phyloP scores from a whole-genome alignment of 2,888 invertebrate species.

The Trachelus troglodyta region DNA sequence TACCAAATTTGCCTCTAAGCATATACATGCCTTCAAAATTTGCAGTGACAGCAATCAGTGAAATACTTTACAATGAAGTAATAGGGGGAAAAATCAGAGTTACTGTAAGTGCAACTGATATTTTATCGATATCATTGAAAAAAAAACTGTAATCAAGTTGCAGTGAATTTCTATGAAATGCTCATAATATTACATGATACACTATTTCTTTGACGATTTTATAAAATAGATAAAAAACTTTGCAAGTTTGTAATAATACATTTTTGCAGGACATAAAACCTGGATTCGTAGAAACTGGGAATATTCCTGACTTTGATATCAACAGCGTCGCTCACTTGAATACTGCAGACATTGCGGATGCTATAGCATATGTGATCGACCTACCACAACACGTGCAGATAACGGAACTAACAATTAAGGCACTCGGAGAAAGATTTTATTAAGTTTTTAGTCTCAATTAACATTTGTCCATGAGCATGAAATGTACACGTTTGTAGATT shows the following conservation, averaged over 20 bases:
- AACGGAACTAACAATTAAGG: slow-evolving; percentile 39
- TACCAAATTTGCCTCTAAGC: slow-evolving; percentile 57
- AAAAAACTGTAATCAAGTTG: too few species aligned
- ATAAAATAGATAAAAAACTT: neutral
- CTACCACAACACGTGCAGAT: slow-evolving; percentile 58
- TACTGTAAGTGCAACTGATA: slow-evolving; percentile 33
- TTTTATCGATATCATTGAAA: neutral
- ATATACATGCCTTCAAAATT: slow-evolving; percentile 72
- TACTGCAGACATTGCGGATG: slow-evolving; percentile 63
- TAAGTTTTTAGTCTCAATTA: too few species aligned
- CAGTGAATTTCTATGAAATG: too few species aligned
- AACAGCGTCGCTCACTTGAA: slow-evolving; percentile 34
- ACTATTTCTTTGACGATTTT: slow-evolving; percentile 7
- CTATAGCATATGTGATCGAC: slow-evolving; percentile 59
- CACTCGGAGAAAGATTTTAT: slow-evolving; percentile 30
- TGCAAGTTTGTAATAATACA: neutral
- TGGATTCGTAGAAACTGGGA: slow-evolving; percentile 71
- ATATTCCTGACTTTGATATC: slow-evolving; percentile 39
- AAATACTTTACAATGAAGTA: slow-evolving; percentile 71
- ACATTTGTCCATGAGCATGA: too few species aligned
- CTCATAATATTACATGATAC: neutral
- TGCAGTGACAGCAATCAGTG: slow-evolving; percentile 70
- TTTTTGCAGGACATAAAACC: slow-evolving; percentile 72
- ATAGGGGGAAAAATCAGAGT: slow-evolving; percentile 44
- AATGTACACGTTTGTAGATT: too few species aligned